Conservation (phyloP, 2,888 invertebrate species). For the Drosophila ezoana region DNA sequence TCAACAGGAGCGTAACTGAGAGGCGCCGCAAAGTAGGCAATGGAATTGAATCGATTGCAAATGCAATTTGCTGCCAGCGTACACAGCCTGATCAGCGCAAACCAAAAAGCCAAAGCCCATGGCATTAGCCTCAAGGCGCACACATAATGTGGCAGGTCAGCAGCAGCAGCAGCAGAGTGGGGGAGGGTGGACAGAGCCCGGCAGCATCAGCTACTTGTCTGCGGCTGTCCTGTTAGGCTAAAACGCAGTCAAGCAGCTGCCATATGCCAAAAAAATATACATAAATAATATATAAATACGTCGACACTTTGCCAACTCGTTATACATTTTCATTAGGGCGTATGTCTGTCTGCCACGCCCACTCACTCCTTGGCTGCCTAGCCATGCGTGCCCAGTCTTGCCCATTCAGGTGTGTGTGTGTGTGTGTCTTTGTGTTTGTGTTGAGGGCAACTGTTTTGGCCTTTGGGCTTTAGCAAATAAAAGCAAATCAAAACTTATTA, state of each 20-base stretch:
- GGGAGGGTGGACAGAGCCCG: no score
- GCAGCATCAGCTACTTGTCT: constrained; percentile 6
- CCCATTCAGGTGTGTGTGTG: constrained; percentile 64
- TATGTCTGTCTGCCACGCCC: constrained; percentile 10
- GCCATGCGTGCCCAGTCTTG: constrained; percentile 62
- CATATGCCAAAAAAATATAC: constrained; percentile 46
- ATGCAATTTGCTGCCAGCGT: constrained; percentile 29
- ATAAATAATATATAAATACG: constrained; percentile 60
- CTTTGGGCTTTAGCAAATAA: constrained; percentile 65
- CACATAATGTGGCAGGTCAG: constrained; percentile 18
- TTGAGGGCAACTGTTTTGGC: constrained; percentile 54
- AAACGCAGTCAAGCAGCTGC: constrained; percentile 32
- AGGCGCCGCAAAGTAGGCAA: constrained; percentile 47
- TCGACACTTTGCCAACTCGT: constrained; percentile 64
- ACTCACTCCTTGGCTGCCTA: constrained; percentile 11
- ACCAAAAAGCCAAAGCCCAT: constrained; percentile 10
- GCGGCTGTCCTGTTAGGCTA: constrained; percentile 13
- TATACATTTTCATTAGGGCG: constrained; percentile 66
- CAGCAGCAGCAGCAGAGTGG: constrained; percentile 5
- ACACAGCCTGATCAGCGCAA: constrained; percentile 28
- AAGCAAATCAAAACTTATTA: constrained; percentile 79
- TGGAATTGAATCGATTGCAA: constrained; percentile 37
- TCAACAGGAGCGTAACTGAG: not conserved
- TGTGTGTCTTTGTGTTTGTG: constrained; percentile 20
- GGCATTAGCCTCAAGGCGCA: constrained; percentile 1